Evolutionary conservation across 2,113 vertebrate genomes (phyloP).

Genomic region (Brachirus orientalis): DNA sequence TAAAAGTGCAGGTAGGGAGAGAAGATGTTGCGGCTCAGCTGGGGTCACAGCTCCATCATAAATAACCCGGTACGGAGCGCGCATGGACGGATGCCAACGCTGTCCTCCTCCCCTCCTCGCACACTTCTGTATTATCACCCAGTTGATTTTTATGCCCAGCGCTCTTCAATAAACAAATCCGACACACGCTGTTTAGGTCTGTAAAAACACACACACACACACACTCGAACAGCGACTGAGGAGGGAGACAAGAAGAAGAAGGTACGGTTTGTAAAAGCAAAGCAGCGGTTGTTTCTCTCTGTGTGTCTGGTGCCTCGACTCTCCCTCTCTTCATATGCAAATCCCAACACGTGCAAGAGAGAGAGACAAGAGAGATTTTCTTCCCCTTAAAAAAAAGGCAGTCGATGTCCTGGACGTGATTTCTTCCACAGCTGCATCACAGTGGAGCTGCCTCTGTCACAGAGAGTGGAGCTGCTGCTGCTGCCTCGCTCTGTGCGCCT

Average conservation of each 20-base stretch:
- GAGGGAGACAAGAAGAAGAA: too few relatives aligned
- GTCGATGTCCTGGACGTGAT: not conserved
- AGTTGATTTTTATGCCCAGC: slow-evolving; percentile 31
- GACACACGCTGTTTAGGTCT: too few relatives aligned
- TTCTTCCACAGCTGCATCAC: slow-evolving; percentile 63
- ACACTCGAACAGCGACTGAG: too few relatives aligned
- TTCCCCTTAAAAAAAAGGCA: slow-evolving; percentile 3
- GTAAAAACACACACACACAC: too few relatives aligned
- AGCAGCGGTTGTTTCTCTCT: too few relatives aligned
- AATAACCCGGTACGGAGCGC: slow-evolving; percentile 49
- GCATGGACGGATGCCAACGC: slow-evolving; percentile 65
- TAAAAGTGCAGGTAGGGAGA: slow-evolving; percentile 17
- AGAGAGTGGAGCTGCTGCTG: not conserved
- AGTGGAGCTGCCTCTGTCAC: slow-evolving; percentile 48
- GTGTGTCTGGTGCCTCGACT: not conserved
- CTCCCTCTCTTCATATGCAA: slow-evolving; percentile 28
- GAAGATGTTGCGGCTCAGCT: slow-evolving; percentile 27
- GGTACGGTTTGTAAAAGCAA: too few relatives aligned
- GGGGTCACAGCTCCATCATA: slow-evolving; percentile 52
- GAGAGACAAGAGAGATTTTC: slow-evolving; percentile 43
- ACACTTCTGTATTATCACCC: slow-evolving; percentile 49
- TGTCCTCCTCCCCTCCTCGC: slow-evolving; percentile 51
- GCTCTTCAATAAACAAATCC: too few relatives aligned
- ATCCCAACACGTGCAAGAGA: slow-evolving; percentile 44
- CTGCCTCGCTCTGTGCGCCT: slow-evolving; percentile 45